These are phyloP conservation scores for Agriopis aurantiaria DNA, from an alignment of 2,888 invertebrate species.

Conservation along the genomic window DNA sequence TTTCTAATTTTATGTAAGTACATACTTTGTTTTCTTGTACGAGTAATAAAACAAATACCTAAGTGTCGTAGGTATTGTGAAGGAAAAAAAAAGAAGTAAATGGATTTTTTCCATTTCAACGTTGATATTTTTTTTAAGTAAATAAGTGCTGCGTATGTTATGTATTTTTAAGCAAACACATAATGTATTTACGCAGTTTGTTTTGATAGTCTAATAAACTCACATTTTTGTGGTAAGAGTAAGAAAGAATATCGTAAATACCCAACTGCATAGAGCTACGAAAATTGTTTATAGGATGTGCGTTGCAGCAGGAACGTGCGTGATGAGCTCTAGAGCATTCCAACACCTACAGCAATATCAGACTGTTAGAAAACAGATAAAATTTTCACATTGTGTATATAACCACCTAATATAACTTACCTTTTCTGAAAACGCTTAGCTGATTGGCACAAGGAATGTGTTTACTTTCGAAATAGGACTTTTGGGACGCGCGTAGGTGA, in stretches of 20 bases:
- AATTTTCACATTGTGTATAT: conserved; percentile 23
- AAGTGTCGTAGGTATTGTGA: too few relatives aligned
- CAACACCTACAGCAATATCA: conserved; percentile 32
- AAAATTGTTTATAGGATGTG: conserved; percentile 39
- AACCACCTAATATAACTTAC: conserved; percentile 31
- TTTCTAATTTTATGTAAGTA: too few relatives aligned
- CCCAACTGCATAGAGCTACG: conserved; percentile 45
- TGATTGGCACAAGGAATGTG: conserved; percentile 14
- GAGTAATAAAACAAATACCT: too few relatives aligned
- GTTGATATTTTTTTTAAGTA: neutral
- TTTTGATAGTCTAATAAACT: conserved; percentile 51
- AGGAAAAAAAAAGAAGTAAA: too few relatives aligned
- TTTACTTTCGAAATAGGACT: conserved; percentile 11
- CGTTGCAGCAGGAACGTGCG: conserved; percentile 11
- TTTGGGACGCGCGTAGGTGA: neutral
- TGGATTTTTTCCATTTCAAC: neutral
- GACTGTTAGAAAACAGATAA: conserved; percentile 34
- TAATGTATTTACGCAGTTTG: conserved; percentile 50
- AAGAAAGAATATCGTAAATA: conserved; percentile 43
- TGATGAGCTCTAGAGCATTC: conserved; percentile 25
- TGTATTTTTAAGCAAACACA: conserved; percentile 41
- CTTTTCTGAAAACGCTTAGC: conserved; percentile 19
- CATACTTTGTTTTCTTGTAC: too few relatives aligned
- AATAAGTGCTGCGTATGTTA: neutral
- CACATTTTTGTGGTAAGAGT: conserved; percentile 57